Percentiles rank a stretch among this genome's conserved stretches.
Conservation (phyloP, 2,797 vertebrate species). For the Sebastes trivittatus region DNA sequence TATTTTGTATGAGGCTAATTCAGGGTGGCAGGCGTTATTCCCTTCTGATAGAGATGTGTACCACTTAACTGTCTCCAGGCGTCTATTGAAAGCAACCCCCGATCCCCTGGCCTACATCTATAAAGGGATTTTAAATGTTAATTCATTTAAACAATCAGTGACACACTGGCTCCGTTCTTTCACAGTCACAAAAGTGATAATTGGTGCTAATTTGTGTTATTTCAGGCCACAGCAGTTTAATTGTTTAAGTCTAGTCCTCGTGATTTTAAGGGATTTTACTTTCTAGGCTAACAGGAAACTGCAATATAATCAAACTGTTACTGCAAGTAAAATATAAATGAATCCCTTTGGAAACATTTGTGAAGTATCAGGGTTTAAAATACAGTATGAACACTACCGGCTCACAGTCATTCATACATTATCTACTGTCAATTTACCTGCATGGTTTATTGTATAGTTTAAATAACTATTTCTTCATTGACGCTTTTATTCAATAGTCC, state of each 20-base stretch:
- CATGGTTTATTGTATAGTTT: not conserved
- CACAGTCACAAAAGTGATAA: constrained; percentile 17
- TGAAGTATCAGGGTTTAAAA: not conserved
- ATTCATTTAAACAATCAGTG: constrained; percentile 55
- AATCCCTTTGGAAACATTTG: not conserved
- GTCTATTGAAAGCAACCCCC: not conserved
- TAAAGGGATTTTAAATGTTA: constrained; percentile 49
- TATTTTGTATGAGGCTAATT: constrained; percentile 56
- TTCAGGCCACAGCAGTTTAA: not conserved
- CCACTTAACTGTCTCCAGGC: constrained; percentile 22
- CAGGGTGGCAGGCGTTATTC: constrained; percentile 35
- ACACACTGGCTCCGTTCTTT: constrained; percentile 18
- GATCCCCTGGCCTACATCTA: constrained; percentile 38
- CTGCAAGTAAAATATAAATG: not conserved
- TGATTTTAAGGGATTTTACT: not conserved
- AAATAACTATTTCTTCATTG: not conserved
- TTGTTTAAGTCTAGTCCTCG: not conserved
- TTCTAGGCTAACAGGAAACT: not conserved
- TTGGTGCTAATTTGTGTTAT: constrained; percentile 35
- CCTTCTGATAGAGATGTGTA: constrained; percentile 29
- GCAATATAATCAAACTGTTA: too few species aligned
- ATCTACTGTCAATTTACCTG: not conserved
- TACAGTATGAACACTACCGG: not conserved
- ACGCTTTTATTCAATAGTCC: not conserved
- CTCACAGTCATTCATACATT: not conserved